Base-by-base conservation (phyloP, 2,888 invertebrate genomes). In the Scrobipalpa costella region DNA sequence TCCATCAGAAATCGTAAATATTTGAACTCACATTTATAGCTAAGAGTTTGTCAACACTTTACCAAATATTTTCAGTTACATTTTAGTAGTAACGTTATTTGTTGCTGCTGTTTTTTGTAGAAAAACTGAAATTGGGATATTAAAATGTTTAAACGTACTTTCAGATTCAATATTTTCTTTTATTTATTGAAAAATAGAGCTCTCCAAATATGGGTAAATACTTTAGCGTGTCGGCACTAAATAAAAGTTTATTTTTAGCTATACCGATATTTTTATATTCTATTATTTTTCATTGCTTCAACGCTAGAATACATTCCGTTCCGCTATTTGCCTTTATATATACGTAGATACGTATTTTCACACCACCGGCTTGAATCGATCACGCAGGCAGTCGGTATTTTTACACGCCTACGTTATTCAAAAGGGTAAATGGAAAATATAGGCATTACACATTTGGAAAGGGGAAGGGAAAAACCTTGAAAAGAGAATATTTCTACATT, bases 341-440 rank as follows among this genome's bases (percentile, higher is more conserved):
- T 5, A 15, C 0, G n/a, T 44, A 1, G 44, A 44, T 44, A 5
- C 13, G 40, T 49, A 49, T 49, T 49, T 17, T 21, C 11, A 17
- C 19, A 17, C 17, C 50, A 11, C 17, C 50, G 17, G 50, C 21
- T 50, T 21, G 21, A 50, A 50, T 50, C 50, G 50, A 50, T 50
- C 50, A 50, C 27, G 2, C 50, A 50, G 21, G 2, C 50, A 21
- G 19, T 11, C 50, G 6, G 52, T 52, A 52, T 52, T 52, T 52
- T 33, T 27, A 52, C 52, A 27, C n/a, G 27, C 52, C 17, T 52
- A 19, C 52, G 21, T 52, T 52, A 52, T 52, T 52, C 52, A 52
- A 52, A 52, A 50, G 50, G 50, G 50, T 50, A 50, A 50, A 50
- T 50, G 11, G 21, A 50, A 50, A 21, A 50, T 17, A 17, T 50